phyloP scores from a whole-genome alignment of 2,888 invertebrate genomes.

The Conus canariensis region DNA sequence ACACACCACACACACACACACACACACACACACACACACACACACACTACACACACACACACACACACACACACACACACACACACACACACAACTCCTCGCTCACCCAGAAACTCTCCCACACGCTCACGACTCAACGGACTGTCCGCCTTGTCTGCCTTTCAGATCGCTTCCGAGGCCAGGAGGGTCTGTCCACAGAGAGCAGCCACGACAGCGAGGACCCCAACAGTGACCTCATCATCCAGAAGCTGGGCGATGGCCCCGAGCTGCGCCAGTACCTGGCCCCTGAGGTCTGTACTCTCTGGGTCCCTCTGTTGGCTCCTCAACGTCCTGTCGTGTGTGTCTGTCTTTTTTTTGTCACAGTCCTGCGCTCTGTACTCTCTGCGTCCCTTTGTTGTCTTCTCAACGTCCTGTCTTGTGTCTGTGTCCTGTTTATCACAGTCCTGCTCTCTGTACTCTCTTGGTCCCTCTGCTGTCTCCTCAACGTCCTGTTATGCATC shows the following conservation, averaged over 20 bases:
- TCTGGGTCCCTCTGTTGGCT: background rate
- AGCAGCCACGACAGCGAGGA: constrained; percentile 40
- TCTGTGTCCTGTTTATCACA: background rate
- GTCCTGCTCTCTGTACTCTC: too few relatives aligned
- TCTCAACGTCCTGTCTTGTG: background rate
- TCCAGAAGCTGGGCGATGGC: constrained; percentile 38
- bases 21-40: too few relatives aligned
- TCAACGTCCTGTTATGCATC: too few relatives aligned
- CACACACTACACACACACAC: too few relatives aligned
- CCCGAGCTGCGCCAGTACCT: constrained; percentile 39
- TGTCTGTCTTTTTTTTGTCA: background rate
- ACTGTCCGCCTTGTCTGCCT: too few relatives aligned
- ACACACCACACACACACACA: too few relatives aligned
- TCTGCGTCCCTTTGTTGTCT: background rate
- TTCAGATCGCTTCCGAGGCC: constrained; percentile 32
- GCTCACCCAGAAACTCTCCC: too few relatives aligned
- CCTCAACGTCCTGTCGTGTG: background rate
- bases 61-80: too few relatives aligned
- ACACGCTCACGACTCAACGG: too few relatives aligned
- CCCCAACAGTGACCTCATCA: constrained; percentile 39
- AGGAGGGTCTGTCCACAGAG: constrained; percentile 38
- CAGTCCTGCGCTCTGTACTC: too few relatives aligned
- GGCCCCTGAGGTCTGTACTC: constrained; percentile 22
- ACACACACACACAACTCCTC: too few relatives aligned
- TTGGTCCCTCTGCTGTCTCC: too few relatives aligned